These are phyloP conservation scores for Agrypnus murinus DNA, from an alignment of 2,888 invertebrate genomes.

Conservation along the genomic window DNA sequence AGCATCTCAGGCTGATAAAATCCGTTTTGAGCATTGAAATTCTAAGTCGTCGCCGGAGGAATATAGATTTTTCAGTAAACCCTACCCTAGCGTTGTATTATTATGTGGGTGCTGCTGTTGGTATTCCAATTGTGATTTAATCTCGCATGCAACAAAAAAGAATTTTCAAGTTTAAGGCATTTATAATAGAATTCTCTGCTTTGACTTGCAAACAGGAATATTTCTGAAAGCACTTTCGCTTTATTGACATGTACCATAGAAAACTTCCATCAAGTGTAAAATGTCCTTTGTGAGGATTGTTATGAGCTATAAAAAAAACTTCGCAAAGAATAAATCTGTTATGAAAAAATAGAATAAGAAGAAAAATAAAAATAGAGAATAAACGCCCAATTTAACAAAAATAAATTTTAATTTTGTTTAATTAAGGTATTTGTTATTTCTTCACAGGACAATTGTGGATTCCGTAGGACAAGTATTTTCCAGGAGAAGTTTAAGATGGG, in stretches of 20 bases:
- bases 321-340: too few relatives aligned
- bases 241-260: not conserved
- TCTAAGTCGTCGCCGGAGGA: not conserved
- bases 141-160: conserved; percentile 11
- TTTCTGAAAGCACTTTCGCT: conserved; percentile 23
- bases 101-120: not conserved
- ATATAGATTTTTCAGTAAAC: not conserved
- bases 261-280: conserved; percentile 15
- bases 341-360: too few relatives aligned
- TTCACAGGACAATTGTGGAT: conserved; percentile 77
- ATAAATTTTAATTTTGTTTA: too few relatives aligned
- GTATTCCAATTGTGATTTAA: conserved; percentile 23
- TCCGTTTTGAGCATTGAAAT: not conserved
- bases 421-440: too few relatives aligned
- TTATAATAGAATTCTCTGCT: conserved; percentile 27
- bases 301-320: too few relatives aligned
- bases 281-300: not conserved
- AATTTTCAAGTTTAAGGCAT: conserved; percentile 6
- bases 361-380: too few relatives aligned
- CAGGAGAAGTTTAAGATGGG: conserved; percentile 83
- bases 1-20: too few relatives aligned
- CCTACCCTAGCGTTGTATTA: not conserved
- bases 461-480: conserved; percentile 81
- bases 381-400: too few relatives aligned
- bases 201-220: conserved; percentile 20